These are phyloP conservation scores for Teleogryllus oceanicus DNA, from an alignment of 2,888 invertebrate species.

Conservation along the genomic window DNA sequence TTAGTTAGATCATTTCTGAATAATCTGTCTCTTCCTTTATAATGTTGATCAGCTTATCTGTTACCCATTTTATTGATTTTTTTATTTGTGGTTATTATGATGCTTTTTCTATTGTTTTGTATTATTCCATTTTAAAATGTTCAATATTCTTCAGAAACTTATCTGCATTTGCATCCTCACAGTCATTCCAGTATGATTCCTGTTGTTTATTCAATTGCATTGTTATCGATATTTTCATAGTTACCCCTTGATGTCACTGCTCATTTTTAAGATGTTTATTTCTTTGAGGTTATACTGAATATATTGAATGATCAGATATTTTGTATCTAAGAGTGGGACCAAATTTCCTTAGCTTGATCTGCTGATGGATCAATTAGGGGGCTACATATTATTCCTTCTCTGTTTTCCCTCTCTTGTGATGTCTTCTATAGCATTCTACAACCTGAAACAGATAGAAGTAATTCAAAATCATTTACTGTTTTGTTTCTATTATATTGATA, in stretches of 20 bases:
- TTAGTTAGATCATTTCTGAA: not conserved
- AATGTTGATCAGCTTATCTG: not conserved
- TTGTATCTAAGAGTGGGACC: not conserved
- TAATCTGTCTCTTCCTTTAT: not conserved
- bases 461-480: not conserved
- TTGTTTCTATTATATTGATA: not conserved
- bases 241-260: not conserved
- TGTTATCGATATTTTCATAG: not conserved
- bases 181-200: not conserved
- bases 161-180: not conserved
- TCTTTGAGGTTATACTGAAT: not conserved
- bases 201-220: not conserved
- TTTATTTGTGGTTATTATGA: not conserved
- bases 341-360: not conserved
- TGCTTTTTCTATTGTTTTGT: not conserved
- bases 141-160: not conserved
- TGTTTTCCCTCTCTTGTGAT: not conserved
- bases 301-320: not conserved
- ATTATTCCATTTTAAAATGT: not conserved
- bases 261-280: not conserved
- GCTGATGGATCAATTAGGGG: not conserved
- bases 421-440: not conserved
- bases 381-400: not conserved
- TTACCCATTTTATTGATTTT: not conserved
- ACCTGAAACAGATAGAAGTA: not conserved